phyloP scores from a whole-genome alignment of 37 sponge, comb jelly and placozoan species.

The Hormiphora californensis region DNA sequence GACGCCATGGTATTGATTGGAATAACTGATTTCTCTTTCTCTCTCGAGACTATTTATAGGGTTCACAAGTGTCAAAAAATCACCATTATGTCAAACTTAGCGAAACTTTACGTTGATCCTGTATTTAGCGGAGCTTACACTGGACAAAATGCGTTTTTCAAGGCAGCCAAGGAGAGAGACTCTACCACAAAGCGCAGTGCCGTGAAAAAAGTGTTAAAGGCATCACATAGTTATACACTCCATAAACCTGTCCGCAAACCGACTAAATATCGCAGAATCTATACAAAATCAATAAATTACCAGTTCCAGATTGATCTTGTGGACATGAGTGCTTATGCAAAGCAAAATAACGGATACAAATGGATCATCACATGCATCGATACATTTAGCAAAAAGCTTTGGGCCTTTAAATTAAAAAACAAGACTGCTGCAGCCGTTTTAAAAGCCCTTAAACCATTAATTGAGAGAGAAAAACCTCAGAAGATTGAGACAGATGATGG shows the following conservation, averaged over 20 bases:
- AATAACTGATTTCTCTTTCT: too few relatives aligned
- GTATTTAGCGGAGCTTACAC: neutral
- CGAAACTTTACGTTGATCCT: neutral
- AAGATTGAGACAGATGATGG: neutral
- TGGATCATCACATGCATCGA: constrained; percentile 2
- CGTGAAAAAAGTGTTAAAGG: neutral
- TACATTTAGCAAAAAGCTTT: neutral
- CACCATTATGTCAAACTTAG: neutral
- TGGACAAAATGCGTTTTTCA: neutral
- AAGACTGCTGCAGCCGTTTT: neutral
- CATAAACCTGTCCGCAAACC: neutral
- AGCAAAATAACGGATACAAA: neutral
- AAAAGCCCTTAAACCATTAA: neutral
- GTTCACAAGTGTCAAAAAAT: too few relatives aligned
- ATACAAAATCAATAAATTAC: neutral
- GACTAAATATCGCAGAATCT: neutral
- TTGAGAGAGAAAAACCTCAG: neutral
- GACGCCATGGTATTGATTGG: too few relatives aligned
- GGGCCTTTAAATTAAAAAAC: neutral
- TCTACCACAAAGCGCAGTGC: neutral
- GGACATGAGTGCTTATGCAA: constrained; percentile 10
- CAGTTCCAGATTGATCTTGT: neutral
- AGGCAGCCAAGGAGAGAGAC: neutral
- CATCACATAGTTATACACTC: neutral
- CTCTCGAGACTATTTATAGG: too few relatives aligned